These are phyloP conservation scores for Uria aalge DNA, from an alignment of 2,113 vertebrate species.

Conservation along the genomic window DNA sequence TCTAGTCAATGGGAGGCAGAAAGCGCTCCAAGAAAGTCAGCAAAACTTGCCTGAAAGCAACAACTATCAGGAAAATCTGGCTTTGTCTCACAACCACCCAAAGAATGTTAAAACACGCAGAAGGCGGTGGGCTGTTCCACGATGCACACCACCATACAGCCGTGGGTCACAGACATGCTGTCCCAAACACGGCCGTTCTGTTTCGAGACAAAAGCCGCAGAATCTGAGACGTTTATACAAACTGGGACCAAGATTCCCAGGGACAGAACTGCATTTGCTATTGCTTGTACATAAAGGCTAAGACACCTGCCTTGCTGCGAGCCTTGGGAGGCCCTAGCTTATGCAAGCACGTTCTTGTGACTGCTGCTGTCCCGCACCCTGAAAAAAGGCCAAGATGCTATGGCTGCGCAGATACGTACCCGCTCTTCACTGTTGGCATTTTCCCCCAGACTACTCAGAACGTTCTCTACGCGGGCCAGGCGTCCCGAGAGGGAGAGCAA, in stretches of 20 bases:
- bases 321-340: not conserved
- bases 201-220: not conserved
- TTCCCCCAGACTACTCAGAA: constrained; percentile 77
- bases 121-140: not conserved
- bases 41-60: not conserved
- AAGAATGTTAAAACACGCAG: not conserved
- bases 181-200: not conserved
- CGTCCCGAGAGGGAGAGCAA: constrained; percentile 92
- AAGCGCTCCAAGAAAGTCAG: not conserved
- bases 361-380: not conserved
- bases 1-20: not conserved
- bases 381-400: accelerated
- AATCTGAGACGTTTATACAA: not conserved
- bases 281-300: accelerated
- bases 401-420: constrained; percentile 72
- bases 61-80: not conserved
- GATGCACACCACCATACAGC: accelerated
- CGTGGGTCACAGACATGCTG: not conserved
- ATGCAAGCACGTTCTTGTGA: accelerated
- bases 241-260: not conserved
- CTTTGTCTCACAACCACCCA: not conserved
- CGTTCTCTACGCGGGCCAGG: constrained; percentile 86
- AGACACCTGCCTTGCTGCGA: not conserved
- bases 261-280: not conserved
- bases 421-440: constrained; percentile 77